phyloP scores from a whole-genome alignment of 2,113 vertebrate species.

The Odocoileus hemionus region DNA sequence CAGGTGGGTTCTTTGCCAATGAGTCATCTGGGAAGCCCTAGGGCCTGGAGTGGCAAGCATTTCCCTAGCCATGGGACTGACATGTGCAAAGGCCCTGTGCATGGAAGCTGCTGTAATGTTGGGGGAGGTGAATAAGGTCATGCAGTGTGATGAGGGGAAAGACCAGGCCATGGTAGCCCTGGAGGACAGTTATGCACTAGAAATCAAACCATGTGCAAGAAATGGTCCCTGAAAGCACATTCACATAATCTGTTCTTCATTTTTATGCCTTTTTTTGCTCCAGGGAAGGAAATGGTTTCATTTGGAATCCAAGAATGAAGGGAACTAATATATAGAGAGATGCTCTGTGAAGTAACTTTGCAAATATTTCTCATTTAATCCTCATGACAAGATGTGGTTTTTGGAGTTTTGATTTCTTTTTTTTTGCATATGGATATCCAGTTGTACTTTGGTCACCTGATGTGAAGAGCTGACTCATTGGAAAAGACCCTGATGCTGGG shows the following conservation, averaged over 20 bases:
- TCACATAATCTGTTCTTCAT: not conserved
- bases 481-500: not conserved
- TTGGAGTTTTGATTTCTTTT: not conserved
- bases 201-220: not conserved
- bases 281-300: not conserved
- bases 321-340: not conserved
- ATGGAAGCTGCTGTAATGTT: fast-evolving
- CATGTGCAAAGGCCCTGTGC: not conserved
- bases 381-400: not conserved
- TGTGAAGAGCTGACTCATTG: not conserved
- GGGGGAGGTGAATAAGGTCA: not conserved
- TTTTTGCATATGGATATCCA: not conserved
- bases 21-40: not conserved
- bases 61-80: not conserved
- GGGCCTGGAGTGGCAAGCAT: not conserved
- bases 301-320: not conserved
- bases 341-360: not conserved
- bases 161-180: not conserved
- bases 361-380: not conserved
- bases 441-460: not conserved
- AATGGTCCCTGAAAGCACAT: not conserved
- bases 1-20: not conserved
- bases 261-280: not conserved
- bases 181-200: not conserved
- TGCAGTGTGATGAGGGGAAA: not conserved